Evolutionary conservation across 2,797 vertebrate genomes (phyloP).

Genomic region (Squalus acanthias): DNA sequence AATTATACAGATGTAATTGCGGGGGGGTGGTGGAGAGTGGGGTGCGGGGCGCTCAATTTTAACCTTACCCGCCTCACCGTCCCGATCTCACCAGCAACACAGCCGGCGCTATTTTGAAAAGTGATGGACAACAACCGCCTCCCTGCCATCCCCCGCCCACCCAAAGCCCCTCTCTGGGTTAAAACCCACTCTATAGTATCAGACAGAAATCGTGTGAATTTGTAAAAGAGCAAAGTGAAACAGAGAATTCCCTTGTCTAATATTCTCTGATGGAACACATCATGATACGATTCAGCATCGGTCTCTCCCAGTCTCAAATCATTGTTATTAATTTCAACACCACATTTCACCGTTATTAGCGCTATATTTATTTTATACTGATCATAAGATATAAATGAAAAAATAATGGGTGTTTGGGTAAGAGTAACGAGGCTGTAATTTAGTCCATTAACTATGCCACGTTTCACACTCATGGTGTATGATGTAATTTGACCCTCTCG

Average conservation of each 20-base stretch:
- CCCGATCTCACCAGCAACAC: not conserved
- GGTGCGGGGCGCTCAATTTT: not conserved
- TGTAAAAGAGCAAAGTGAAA: not conserved
- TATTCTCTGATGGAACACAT: no score
- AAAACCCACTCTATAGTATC: not conserved
- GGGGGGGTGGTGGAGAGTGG: not conserved
- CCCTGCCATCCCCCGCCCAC: not conserved
- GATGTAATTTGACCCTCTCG: not conserved
- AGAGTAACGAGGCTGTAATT: not conserved
- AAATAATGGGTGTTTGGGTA: not conserved
- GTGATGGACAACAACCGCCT: no score
- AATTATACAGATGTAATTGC: not conserved
- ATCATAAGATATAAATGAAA: not conserved
- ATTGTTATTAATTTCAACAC: not conserved
- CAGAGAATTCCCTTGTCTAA: not conserved
- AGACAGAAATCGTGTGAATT: not conserved
- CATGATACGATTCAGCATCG: not conserved
- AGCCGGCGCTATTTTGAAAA: not conserved
- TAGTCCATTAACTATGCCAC: not conserved
- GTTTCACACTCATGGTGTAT: not conserved
- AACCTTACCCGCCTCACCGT: not conserved
- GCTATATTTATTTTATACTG: not conserved
- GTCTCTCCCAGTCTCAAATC: not conserved
- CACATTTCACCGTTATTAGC: not conserved
- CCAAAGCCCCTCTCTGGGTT: not conserved